Evolutionary conservation across 2,113 vertebrate genomes (phyloP).

Genomic region (Chaenocephalus aceratus): DNA sequence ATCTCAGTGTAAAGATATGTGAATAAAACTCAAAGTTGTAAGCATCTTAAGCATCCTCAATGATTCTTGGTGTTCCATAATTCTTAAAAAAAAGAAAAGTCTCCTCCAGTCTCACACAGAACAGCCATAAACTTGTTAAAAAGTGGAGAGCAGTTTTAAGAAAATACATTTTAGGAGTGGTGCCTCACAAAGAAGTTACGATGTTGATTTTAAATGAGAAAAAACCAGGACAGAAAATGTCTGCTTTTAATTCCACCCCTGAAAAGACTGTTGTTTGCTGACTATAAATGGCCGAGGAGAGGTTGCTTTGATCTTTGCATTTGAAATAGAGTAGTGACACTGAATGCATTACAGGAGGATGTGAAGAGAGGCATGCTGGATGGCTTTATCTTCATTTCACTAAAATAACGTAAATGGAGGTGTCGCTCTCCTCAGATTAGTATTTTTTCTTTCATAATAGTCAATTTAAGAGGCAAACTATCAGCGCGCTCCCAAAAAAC

Average conservation of each 20-base stretch:
- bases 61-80: not conserved
- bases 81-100: too few species aligned
- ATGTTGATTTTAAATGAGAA: not conserved
- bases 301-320: not conserved
- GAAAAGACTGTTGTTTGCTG: not conserved
- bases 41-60: constrained; percentile 27
- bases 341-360: too few species aligned
- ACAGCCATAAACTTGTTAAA: not conserved
- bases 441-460: too few species aligned
- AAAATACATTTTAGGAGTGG: not conserved
- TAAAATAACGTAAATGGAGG: too few species aligned
- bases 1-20: not conserved
- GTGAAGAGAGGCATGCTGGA: too few species aligned
- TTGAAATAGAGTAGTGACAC: not conserved
- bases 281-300: not conserved
- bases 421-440: too few species aligned
- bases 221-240: not conserved
- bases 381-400: too few species aligned
- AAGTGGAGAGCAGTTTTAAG: not conserved
- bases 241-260: not conserved
- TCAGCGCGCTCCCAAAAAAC: too few species aligned
- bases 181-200: not conserved
- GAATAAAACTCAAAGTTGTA: not conserved
- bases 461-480: too few species aligned
- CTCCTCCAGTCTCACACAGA: not conserved